Evolutionary conservation across 2,113 vertebrate genomes (phyloP).

Genomic region (Leucoraja erinaceus): DNA sequence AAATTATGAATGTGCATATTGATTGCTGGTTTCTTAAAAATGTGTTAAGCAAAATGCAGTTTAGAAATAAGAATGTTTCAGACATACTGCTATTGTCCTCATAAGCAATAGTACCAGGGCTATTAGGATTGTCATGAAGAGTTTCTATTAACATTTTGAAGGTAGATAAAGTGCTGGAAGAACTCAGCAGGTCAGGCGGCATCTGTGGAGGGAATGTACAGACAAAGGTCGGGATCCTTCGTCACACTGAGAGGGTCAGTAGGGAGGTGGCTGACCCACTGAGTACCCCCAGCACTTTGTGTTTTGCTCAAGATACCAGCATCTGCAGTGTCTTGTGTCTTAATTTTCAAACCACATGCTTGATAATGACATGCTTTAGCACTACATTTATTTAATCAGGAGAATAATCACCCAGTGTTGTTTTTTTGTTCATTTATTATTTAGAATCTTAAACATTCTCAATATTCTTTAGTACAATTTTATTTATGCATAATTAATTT

Average conservation of each 20-base stretch:
- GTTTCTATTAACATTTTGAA: background rate
- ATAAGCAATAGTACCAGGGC: background rate
- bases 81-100: background rate
- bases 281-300: too few species aligned
- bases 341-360: background rate
- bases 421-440: background rate
- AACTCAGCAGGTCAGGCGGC: too few species aligned
- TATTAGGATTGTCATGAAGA: background rate
- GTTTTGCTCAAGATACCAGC: too few species aligned
- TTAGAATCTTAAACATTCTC: background rate
- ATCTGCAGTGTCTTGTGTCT: too few species aligned
- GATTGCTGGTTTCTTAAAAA: constrained; percentile 1
- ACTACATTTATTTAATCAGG: too few species aligned
- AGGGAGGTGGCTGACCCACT: too few species aligned
- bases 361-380: background rate
- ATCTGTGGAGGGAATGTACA: too few species aligned
- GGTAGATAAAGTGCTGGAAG: too few species aligned
- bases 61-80: background rate
- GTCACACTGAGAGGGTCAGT: too few species aligned
- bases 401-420: background rate
- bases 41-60: background rate
- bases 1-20: background rate
- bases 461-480: background rate
- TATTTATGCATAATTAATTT: background rate
- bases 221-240: too few species aligned